Percentiles rank a stretch among this genome's conserved stretches.
These are phyloP conservation scores for Aspidiotus destructor DNA, from an alignment of 2,888 invertebrate genomes.

Conservation along the genomic window DNA sequence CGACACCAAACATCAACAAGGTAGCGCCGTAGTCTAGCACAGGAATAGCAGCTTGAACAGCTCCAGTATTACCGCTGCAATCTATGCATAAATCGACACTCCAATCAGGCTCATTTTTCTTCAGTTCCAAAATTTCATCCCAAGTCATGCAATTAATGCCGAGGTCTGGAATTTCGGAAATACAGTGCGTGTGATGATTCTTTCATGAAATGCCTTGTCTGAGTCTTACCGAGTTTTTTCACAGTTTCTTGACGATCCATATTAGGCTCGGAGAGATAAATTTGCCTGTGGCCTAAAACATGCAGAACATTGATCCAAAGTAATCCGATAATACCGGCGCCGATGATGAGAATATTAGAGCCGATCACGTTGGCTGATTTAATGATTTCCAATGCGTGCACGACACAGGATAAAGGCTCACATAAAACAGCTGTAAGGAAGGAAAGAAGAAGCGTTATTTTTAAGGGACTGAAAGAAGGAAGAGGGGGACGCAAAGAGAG, in stretches of 20 bases:
- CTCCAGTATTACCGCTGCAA: slow-evolving; percentile 61
- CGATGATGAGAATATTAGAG: slow-evolving; percentile 52
- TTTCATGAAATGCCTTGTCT: too few relatives aligned
- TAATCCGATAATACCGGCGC: slow-evolving; percentile 62
- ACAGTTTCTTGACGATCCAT: slow-evolving; percentile 40
- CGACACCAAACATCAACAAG: slow-evolving; percentile 60
- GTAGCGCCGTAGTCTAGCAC: slow-evolving; percentile 53
- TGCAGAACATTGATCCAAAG: slow-evolving; percentile 58
- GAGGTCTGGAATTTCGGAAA: slow-evolving; percentile 3
- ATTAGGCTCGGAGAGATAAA: slow-evolving; percentile 60
- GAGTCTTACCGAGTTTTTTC: slow-evolving; percentile 45
- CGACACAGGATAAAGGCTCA: slow-evolving; percentile 61
- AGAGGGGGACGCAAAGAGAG: too few relatives aligned
- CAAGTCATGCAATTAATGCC: slow-evolving; percentile 34
- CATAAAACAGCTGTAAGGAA: slow-evolving; percentile 50
- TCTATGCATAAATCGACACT: slow-evolving; percentile 58
- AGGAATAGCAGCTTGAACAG: slow-evolving; percentile 53
- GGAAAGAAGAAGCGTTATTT: too few relatives aligned
- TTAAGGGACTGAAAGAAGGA: too few relatives aligned
- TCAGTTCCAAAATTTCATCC: slow-evolving; percentile 44
- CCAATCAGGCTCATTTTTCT: slow-evolving; percentile 44
- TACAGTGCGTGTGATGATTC: too few relatives aligned
- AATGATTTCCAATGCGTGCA: slow-evolving; percentile 58
- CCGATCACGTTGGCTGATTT: slow-evolving; percentile 51
- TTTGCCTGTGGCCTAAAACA: slow-evolving; percentile 57